phyloP scores from a whole-genome alignment of 1,140 invertebrate genomes.

The Dendroctonus ponderosae region DNA sequence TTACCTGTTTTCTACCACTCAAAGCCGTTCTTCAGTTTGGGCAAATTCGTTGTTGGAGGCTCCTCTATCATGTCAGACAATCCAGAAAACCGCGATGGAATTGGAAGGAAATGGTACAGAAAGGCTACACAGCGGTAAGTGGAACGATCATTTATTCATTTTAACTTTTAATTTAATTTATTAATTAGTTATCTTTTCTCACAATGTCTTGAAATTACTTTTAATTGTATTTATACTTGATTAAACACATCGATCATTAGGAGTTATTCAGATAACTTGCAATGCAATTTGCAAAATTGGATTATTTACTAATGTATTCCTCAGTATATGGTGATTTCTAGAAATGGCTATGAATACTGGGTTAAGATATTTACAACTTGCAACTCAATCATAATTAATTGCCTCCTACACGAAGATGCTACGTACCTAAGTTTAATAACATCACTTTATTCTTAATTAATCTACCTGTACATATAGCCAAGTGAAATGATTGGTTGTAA shows the following conservation, averaged over 20 bases:
- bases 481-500: too few species aligned
- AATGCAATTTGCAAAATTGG: background rate
- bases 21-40: background rate
- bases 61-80: constrained; percentile 6
- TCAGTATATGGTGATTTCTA: too few species aligned
- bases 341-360: too few species aligned
- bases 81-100: constrained; percentile 6
- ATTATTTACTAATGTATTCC: background rate
- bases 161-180: background rate
- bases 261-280: background rate
- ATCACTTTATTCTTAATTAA: too few species aligned
- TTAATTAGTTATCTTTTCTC: too few species aligned
- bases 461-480: too few species aligned
- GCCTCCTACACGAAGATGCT: too few species aligned
- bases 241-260: background rate
- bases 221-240: background rate
- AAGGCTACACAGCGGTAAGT: constrained; percentile 21
- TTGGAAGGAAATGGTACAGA: constrained; percentile 23
- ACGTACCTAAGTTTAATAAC: too few species aligned
- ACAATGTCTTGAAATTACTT: background rate
- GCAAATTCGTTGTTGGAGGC: background rate
- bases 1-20: background rate
- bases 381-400: too few species aligned
- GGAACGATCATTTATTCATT: background rate
- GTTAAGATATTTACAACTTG: too few species aligned